Conservation (phyloP, 2,888 invertebrate genomes). For the Steinernema carpocapsae region DNA sequence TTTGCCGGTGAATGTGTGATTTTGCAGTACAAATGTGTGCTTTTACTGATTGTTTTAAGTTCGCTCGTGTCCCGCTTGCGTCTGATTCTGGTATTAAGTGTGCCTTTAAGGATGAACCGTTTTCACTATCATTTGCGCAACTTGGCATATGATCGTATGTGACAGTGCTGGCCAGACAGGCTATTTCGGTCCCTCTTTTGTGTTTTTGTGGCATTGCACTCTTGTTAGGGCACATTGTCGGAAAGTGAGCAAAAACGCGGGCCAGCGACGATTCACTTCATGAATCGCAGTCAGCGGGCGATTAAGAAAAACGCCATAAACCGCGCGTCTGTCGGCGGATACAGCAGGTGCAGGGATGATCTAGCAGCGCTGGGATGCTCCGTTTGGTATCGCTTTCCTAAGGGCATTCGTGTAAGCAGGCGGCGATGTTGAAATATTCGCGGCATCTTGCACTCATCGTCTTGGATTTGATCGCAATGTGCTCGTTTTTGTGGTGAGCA, state of each 20-base stretch:
- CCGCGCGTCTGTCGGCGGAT: not conserved
- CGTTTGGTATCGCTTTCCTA: not conserved
- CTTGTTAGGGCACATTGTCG: not conserved
- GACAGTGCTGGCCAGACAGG: too few species aligned
- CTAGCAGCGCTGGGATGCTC: not conserved
- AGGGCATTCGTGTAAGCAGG: too few species aligned
- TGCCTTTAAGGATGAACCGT: too few species aligned
- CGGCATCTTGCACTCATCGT: not conserved
- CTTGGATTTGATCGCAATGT: not conserved
- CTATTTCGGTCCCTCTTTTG: too few species aligned
- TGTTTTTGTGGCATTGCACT: conserved; percentile 4
- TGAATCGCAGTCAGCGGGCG: conserved; percentile 11
- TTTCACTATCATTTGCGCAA: too few species aligned
- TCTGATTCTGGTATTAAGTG: too few species aligned
- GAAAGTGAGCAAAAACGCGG: not conserved
- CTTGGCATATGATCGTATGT: too few species aligned
- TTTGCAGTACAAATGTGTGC: too few species aligned
- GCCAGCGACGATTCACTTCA: conserved; percentile 1
- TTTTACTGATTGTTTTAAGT: too few species aligned
- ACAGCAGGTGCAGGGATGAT: conserved; percentile 6
- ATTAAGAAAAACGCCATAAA: conserved; percentile 15
- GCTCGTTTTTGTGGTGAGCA: not conserved
- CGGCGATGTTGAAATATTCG: not conserved
- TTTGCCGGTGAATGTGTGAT: not conserved
- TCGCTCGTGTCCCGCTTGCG: too few species aligned